phyloP scores from a whole-genome alignment of 2,113 vertebrate species.

The Panurus biarmicus region DNA sequence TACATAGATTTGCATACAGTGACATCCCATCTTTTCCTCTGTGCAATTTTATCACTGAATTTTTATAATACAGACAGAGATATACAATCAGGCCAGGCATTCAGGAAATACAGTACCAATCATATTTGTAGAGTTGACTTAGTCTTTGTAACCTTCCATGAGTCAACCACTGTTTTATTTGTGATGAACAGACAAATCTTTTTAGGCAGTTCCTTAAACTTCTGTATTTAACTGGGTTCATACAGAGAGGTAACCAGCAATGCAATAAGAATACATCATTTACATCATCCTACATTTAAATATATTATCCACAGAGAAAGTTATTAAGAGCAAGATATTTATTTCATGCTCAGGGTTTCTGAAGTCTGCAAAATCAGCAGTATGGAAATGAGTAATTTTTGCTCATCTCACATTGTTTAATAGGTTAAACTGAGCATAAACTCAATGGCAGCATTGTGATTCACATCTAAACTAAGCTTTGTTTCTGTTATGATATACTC shows the following conservation, averaged over 20 bases:
- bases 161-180: conserved; percentile 37
- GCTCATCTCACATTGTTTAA: conserved; percentile 63
- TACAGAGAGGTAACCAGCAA: conserved; percentile 51
- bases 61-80: conserved; percentile 44
- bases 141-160: conserved; percentile 45
- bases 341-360: conserved; percentile 70
- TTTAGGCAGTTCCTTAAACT: conserved; percentile 26
- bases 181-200: background rate
- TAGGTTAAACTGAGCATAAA: conserved; percentile 74
- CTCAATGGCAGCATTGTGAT: conserved; percentile 44
- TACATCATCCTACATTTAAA: conserved; percentile 66
- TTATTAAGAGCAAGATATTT: conserved; percentile 74
- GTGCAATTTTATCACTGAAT: conserved; percentile 37
- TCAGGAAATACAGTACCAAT: conserved; percentile 50
- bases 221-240: conserved; percentile 54
- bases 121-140: conserved; percentile 38
- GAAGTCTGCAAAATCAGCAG: conserved; percentile 71
- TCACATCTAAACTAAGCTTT: conserved; percentile 39
- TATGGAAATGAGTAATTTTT: conserved; percentile 74
- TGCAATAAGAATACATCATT: conserved; percentile 63
- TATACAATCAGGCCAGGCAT: background rate
- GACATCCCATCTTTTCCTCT: conserved; percentile 48
- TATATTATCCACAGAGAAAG: conserved; percentile 68
- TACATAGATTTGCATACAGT: conserved; percentile 18
- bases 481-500: background rate